Evolutionary conservation across 2,113 vertebrate genomes (phyloP), one percentile per base, ranked within the genome.

Genomic region (Miniopterus natalensis): DNA sequence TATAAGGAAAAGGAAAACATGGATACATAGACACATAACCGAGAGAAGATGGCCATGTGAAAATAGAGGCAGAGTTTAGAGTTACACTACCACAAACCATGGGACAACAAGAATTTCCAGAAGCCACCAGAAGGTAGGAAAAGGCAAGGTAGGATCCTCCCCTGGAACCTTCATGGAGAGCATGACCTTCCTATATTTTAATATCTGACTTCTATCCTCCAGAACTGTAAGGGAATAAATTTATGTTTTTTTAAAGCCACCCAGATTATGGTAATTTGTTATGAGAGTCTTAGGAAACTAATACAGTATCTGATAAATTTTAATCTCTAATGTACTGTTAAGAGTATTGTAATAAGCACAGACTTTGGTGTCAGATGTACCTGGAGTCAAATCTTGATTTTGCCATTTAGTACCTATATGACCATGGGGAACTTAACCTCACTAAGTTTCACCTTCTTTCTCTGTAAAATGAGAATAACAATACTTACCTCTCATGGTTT

Each of bases 341-440:
- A 70, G 27, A 88, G 36, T 51, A 27, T 47, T 83, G 3, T 87
- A 91, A 63, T 79, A 53, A 83, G 36, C 55, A 86, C 47, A 93
- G 55, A 79, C n/a, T 93, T 93, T 65, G 45, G 47, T 83, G 53
- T 87, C 40, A 93, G 10, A 47, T 20, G 65, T 91, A 84, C 42
- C 55, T 63, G 36, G 36, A 36, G 36, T 36, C 36, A 36, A 36
- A 36, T 36, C 36, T 36, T 36, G 36, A 36, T 36, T 36, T 36
- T 36, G 36, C 36, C 36, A 36, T 36, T 36, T 36, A 36, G 36
- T 36, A 36, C 36, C 36, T 36, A 36, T 36, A 36, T 36, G 36
- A 36, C 36, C 36, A 36, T 36, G 36, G 36, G 36, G 36, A 36
- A 36, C 36, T 36, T 36, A 36, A 36, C 36, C 36, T 36, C 36